Evolutionary conservation across 2,797 vertebrate genomes (phyloP), one percentile per base, ranked within the genome.

Genomic region (Rhodeus uyekii): DNA sequence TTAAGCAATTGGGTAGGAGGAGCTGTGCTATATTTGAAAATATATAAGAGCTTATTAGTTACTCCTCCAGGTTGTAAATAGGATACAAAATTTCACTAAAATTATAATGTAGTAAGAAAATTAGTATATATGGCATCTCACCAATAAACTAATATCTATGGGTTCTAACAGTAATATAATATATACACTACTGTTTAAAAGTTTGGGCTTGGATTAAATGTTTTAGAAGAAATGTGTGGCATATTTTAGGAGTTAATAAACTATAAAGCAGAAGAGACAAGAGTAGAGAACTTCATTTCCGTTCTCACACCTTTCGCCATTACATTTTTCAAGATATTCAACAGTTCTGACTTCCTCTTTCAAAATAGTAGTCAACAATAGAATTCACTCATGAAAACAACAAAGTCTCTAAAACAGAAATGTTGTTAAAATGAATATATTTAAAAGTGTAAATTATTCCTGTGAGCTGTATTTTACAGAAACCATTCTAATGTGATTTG

Each of bases 1-100:
- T 73, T 36, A 55, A 18, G 38, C 7, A 38, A 42, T 18, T n/a
- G n/a, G 64, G 84, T 82, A 87, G 55, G 72, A 34, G 58, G 14
- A 10, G 14, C 13, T 27, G 34, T 38, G 50, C 29, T 53, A 5
- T 18, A 5, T 74, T 58, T n/a, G 9, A 53, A 24, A 73, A 71
- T n/a, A n/a, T n/a, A 71, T 42, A 3, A 14, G 12, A 42, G 9
- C 38, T 39, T 9, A n/a, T n/a, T n/a, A n/a, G n/a, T n/a, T n/a
- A n/a, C n/a, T n/a, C n/a, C n/a, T n/a, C 2, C 22, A 38, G 9
- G 63, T 38, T n/a, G 32, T 22, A 36, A 64, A 4, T 14, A 42
- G 13, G 65, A 42, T 18, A 24, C n/a, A 14, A 3, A 67, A 24
- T 24, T 13, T 8, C 6, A 14, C 24, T 24, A 8, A 24, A 39